These are phyloP conservation scores for Ctenicera cuprea DNA, from an alignment of 2,888 invertebrate species.

Conservation along the genomic window DNA sequence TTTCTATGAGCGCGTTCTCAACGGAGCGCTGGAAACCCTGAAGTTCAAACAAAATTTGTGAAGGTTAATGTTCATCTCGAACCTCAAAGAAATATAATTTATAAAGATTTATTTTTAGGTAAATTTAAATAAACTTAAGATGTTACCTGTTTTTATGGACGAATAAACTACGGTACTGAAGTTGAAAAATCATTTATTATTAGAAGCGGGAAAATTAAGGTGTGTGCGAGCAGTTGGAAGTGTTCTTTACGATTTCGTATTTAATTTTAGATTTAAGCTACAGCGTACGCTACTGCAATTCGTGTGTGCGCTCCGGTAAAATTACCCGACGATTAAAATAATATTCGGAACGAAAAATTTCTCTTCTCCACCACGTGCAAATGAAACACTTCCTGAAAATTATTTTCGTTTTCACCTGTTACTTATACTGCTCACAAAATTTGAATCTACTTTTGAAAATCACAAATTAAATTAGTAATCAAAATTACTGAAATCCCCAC, in stretches of 20 bases:
- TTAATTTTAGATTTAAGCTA: constrained; percentile 25
- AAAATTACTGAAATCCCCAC: too few relatives aligned
- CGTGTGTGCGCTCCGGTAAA: constrained; percentile 2
- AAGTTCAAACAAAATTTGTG: constrained; percentile 15
- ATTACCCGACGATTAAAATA: constrained; percentile 17
- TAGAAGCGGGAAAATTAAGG: constrained; percentile 41
- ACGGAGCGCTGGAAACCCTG: constrained; percentile 4
- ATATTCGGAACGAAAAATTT: constrained; percentile 18
- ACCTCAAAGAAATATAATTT: constrained; percentile 14
- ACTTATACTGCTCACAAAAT: neutral
- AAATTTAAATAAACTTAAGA: constrained; percentile 28
- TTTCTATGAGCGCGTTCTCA: neutral
- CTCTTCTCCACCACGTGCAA: neutral
- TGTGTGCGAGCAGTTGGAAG: constrained; percentile 27
- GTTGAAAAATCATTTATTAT: constrained; percentile 38
- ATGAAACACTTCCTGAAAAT: constrained; percentile 15
- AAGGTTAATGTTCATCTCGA: constrained; percentile 27
- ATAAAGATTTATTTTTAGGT: constrained; percentile 22
- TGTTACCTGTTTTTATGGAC: constrained; percentile 35
- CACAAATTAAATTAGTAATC: too few relatives aligned
- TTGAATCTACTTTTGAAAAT: too few relatives aligned
- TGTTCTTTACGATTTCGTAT: constrained; percentile 26
- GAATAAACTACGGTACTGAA: constrained; percentile 38
- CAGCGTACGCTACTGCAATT: constrained; percentile 7
- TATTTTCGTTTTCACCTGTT: constrained; percentile 10